Evolutionary conservation across 2,113 vertebrate species (phyloP).

Genomic region (Actenoides hombroni): DNA sequence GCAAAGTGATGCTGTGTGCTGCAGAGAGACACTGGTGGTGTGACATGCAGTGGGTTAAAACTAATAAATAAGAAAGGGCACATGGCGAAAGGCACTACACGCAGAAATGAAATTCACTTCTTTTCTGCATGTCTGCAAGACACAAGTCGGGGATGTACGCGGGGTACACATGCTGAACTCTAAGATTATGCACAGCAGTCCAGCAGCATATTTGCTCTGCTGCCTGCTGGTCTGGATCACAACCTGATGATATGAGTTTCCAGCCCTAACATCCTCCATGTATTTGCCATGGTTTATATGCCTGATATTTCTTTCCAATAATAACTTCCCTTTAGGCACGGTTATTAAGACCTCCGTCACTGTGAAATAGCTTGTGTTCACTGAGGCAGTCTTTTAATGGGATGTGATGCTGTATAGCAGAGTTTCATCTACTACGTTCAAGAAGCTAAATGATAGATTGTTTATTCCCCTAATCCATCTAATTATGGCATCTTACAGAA

Average conservation of each 20-base stretch:
- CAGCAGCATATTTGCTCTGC: slow-evolving; percentile 17
- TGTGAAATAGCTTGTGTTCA: slow-evolving; percentile 62
- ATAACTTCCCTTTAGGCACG: slow-evolving; percentile 60
- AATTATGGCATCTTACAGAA: slow-evolving; percentile 44
- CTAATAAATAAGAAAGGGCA: background rate
- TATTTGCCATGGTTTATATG: slow-evolving; percentile 41
- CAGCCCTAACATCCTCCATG: background rate
- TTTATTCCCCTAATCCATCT: slow-evolving; percentile 53
- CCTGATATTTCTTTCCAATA: slow-evolving; percentile 36
- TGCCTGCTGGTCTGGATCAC: slow-evolving; percentile 9
- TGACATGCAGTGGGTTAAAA: background rate
- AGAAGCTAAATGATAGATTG: slow-evolving; percentile 22
- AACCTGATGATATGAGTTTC: slow-evolving; percentile 36
- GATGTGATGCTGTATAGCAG: slow-evolving; percentile 19
- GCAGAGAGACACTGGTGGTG: background rate
- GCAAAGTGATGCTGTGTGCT: background rate
- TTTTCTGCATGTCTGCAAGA: background rate
- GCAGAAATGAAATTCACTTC: background rate
- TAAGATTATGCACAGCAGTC: slow-evolving; percentile 4
- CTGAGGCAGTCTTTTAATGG: slow-evolving; percentile 51
- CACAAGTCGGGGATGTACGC: background rate
- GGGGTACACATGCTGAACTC: slow-evolving; percentile 3
- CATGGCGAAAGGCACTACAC: background rate
- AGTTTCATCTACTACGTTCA: slow-evolving; percentile 44
- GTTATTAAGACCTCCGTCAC: slow-evolving; percentile 49